phyloP scores from a whole-genome alignment of 2,888 invertebrate genomes.

The Dolichopus griseipennis region DNA sequence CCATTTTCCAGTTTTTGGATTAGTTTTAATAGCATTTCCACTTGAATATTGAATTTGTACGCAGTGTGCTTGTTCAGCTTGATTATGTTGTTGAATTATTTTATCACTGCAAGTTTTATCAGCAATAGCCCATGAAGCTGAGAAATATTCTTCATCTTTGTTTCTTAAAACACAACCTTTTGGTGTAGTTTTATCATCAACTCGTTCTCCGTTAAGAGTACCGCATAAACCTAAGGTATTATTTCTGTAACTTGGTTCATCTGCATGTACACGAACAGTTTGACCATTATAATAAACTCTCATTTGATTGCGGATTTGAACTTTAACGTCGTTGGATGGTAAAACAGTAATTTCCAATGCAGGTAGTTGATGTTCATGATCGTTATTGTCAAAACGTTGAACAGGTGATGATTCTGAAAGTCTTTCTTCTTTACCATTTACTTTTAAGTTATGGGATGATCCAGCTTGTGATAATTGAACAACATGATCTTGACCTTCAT shows the following conservation, averaged over 20 bases:
- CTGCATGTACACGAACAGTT: conserved; percentile 44
- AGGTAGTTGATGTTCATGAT: conserved; percentile 27
- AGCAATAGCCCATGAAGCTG: conserved; percentile 50
- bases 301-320: conserved; percentile 47
- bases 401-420: conserved; percentile 32
- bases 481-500: conserved; percentile 26
- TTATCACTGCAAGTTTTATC: conserved; percentile 43
- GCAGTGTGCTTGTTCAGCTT: conserved; percentile 44
- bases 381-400: conserved; percentile 29
- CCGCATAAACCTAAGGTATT: conserved; percentile 59
- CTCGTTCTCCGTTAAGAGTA: conserved; percentile 50
- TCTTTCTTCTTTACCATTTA: conserved; percentile 30
- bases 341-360: conserved; percentile 44
- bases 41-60: conserved; percentile 28
- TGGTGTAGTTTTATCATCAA: conserved; percentile 53
- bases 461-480: conserved; percentile 22
- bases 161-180: conserved; percentile 46
- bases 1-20: conserved; percentile 28
- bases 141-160: conserved; percentile 46
- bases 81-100: conserved; percentile 42
- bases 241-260: conserved; percentile 45
- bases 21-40: conserved; percentile 43
- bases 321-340: conserved; percentile 47
- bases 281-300: conserved; percentile 52
- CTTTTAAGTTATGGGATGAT: conserved; percentile 36